Evolutionary conservation across 2,888 invertebrate species (phyloP).

Genomic region (Coleophora flavipennella): DNA sequence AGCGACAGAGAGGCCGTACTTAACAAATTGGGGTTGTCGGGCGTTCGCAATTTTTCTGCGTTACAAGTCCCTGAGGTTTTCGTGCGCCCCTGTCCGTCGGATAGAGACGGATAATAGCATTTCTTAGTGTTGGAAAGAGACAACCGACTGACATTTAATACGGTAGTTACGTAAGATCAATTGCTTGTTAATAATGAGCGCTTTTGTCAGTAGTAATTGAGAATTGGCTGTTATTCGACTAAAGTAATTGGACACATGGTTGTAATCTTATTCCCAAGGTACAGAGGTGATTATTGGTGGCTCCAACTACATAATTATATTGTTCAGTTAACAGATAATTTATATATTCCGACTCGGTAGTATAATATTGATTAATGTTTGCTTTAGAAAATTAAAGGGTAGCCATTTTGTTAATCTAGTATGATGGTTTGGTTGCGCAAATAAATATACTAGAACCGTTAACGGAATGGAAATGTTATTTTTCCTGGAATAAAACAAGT

Average conservation of each 20-base stretch:
- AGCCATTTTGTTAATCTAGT: constrained; percentile 27
- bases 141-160: constrained; percentile 21
- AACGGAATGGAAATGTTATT: constrained; percentile 1
- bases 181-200: constrained; percentile 40
- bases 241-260: no score
- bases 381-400: constrained; percentile 37
- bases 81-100: not conserved
- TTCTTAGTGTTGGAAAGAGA: constrained; percentile 21
- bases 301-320: no score
- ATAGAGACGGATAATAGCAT: not conserved
- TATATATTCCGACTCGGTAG: constrained; percentile 24
- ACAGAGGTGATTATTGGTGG: no score
- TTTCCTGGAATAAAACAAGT: not conserved
- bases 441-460: not conserved
- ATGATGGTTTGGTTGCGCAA: constrained; percentile 7
- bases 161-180: constrained; percentile 37
- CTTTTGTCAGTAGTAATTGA: constrained; percentile 29
- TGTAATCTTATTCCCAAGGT: no score
- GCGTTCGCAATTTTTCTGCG: constrained; percentile 37
- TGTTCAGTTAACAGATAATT: constrained; percentile 24
- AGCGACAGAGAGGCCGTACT: constrained; percentile 14
- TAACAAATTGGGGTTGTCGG: constrained; percentile 49
- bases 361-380: constrained; percentile 41
- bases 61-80: constrained; percentile 11
- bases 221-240: not conserved